Evolutionary conservation across 2,888 invertebrate genomes (phyloP), one percentile per base, ranked within the genome.

Genomic region (Leucoma salicis): DNA sequence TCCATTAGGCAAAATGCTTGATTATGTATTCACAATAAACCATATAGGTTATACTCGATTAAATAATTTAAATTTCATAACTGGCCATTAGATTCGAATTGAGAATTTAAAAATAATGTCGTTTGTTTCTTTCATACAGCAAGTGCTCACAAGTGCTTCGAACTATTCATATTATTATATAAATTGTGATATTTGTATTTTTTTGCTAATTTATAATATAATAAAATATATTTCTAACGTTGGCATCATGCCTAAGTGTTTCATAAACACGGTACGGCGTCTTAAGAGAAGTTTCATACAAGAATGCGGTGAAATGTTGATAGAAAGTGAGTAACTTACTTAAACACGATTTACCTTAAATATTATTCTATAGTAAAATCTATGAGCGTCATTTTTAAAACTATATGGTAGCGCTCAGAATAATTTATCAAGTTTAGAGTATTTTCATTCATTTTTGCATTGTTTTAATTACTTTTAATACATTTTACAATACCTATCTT

Each of bases 181-280:
- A n/a, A 60, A 63, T 47, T 43, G 39, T 46, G 52, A 57, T 61
- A 57, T 61, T 16, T 31, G 16, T 31, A 57, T 60, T n/a, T 31
- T 2, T 31, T 39, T 43, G 53, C n/a, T 50, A 43, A 53, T 57
- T 49, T 54, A 38, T 43, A 39, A 35, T 45, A 46, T 42, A 47
- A 39, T 43, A 41, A 45, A 39, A 38, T 36, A 49, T 45, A 57
- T 50, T 41, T 41, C 16, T 42, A 45, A 46, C 46, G 39, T 35
- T 56, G 54, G 56, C 54, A 78, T 40, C 54, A 88, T 88, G 88
- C 87, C 88, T 51, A 82, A 73, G 63, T 85, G 87, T 75, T 88
- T 82, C 47, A 44, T 86, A 49, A 77, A 72, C 49, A 74, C 86
- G 29, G 80, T 82, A 56, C 74, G 82, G 36, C 71, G 72, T 49